Evolutionary conservation across 1,140 invertebrate species (phyloP), one percentile per base, ranked within the genome.

Genomic region (Spodoptera frugiperda): DNA sequence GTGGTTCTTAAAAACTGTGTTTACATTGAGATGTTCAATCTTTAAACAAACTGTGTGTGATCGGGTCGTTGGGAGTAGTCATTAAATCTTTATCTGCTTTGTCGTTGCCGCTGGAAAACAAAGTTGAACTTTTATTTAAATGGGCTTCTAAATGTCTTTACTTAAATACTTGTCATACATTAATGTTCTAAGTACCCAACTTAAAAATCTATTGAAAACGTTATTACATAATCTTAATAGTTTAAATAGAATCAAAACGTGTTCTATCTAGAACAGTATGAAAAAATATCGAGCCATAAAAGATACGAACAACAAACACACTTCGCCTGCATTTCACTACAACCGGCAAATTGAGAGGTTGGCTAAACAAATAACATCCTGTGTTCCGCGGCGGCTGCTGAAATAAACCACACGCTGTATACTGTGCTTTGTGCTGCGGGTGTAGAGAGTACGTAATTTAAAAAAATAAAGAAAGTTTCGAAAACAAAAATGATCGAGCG

Each of bases 311-410:
- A 25, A 25, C 21, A 25, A 57, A 57, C 14, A 57, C 14, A 30
- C n/a, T 57, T n/a, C 46, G 19, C 72, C 33, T 61, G 54, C 48
- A 48, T 48, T 65, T 48, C 48, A 4, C 11, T 21, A 49, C 25
- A 67, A 61, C 17, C 39, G 57, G 5, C 15, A 63, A 46, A 63
- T 46, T 19, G 48, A 46, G 74, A 15, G 59, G 61, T 67, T 59
- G 67, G 76, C 25, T 70, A 80, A 84, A 84, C 74, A 83, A 84
- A 82, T 81, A 86, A 86, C 81, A 84, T 86, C 84, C 81, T 84
- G 78, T 78, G 48, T 19, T 53, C 57, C 33, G 65, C 33, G n/a
- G 2, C 17, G 11, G 54, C 54, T 14, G 48, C 59, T 55, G 61
- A 84, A 81, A 79, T 81, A 79, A 75, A 78, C 71, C 78, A 83